phyloP scores from a whole-genome alignment of 2,797 vertebrate genomes.

The Lates japonicus region DNA sequence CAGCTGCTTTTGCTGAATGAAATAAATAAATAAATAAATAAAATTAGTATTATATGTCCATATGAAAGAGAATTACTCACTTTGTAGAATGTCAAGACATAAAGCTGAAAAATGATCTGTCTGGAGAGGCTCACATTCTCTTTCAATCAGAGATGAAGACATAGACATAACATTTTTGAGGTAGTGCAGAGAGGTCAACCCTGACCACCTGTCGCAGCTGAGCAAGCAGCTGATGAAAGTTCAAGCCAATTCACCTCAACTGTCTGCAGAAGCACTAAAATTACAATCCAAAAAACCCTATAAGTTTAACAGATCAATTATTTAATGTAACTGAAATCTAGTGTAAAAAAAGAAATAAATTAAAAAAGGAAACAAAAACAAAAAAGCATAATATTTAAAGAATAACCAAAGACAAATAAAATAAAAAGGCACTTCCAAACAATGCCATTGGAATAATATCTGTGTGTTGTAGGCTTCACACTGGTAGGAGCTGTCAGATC shows the following conservation, averaged over 20 bases:
- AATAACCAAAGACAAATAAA: slow-evolving; percentile 3
- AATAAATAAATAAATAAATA: slow-evolving; percentile 10
- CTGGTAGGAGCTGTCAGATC: slow-evolving; percentile 61
- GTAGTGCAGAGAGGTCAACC: slow-evolving; percentile 67
- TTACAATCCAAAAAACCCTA: slow-evolving; percentile 6
- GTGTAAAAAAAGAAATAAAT: background rate
- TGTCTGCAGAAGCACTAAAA: slow-evolving; percentile 31
- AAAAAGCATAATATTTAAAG: slow-evolving; percentile 5
- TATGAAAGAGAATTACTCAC: slow-evolving; percentile 58
- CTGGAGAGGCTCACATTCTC: slow-evolving; percentile 60
- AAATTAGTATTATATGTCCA: slow-evolving; percentile 43
- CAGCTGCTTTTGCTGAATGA: slow-evolving; percentile 59
- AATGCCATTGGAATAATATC: slow-evolving; percentile 34
- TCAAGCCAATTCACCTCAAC: slow-evolving; percentile 30
- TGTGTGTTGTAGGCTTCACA: slow-evolving; percentile 25
- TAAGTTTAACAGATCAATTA: background rate
- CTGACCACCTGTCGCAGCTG: slow-evolving; percentile 77
- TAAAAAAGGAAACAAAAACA: too few species aligned
- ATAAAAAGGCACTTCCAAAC: slow-evolving; percentile 13
- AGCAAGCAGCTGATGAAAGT: slow-evolving; percentile 52
- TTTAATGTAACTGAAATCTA: slow-evolving; percentile 16
- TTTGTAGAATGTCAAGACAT: slow-evolving; percentile 49
- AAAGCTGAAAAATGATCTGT: slow-evolving; percentile 70
- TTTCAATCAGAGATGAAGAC: slow-evolving; percentile 79
- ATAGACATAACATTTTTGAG: slow-evolving; percentile 80